Percentiles rank a stretch among this genome's conserved stretches.
phyloP scores from a whole-genome alignment of 2,797 vertebrate genomes.

The Anguilla obscura region DNA sequence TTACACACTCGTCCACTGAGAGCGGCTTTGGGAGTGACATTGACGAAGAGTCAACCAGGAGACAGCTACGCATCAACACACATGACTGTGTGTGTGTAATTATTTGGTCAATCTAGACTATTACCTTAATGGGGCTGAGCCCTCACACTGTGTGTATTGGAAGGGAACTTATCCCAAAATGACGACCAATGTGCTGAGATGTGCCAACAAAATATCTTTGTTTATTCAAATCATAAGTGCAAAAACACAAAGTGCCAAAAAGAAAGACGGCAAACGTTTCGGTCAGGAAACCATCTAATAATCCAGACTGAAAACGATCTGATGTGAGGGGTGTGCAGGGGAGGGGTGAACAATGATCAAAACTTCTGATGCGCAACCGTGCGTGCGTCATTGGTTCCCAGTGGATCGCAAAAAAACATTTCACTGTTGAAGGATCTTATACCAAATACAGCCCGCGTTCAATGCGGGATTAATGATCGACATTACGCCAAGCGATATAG shows the following conservation, averaged over 20 bases:
- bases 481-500: background rate
- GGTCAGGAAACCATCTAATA: no score
- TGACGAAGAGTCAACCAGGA: background rate
- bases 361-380: background rate
- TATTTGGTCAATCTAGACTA: no score
- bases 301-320: no score
- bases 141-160: no score
- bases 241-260: no score
- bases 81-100: background rate
- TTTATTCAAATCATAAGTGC: no score
- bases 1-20: background rate
- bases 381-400: background rate
- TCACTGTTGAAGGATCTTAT: background rate
- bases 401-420: background rate
- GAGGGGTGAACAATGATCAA: background rate
- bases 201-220: no score
- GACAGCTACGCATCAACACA: background rate
- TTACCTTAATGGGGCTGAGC: no score
- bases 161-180: no score
- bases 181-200: no score
- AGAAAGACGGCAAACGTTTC: no score
- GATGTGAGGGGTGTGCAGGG: background rate
- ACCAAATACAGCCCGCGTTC: background rate
- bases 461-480: no score
- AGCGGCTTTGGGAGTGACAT: background rate